Conservation (phyloP, 2,797 vertebrate species). For the Melanotaenia nigrans region DNA sequence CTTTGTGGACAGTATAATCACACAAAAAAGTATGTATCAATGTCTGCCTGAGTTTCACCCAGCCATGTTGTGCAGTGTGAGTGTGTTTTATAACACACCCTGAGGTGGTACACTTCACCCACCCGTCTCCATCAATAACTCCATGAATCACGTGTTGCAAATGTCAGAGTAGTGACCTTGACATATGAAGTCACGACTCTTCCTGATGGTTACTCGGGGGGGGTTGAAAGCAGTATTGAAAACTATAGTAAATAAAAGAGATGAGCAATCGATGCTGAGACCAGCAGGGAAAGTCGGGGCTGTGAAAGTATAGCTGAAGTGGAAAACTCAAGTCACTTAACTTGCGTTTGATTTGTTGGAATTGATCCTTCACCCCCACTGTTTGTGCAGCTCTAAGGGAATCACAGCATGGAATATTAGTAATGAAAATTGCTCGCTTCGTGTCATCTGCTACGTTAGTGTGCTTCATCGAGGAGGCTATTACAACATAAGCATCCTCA, state of each 20-base stretch:
- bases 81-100: slow-evolving; percentile 57
- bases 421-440: slow-evolving; percentile 21
- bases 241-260: neutral
- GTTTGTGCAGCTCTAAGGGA: slow-evolving; percentile 17
- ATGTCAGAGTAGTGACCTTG: slow-evolving; percentile 66
- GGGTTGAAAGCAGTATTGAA: slow-evolving; percentile 6
- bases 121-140: slow-evolving; percentile 64
- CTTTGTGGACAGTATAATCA: neutral
- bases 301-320: neutral
- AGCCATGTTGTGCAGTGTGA: slow-evolving; percentile 24
- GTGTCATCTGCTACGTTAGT: neutral
- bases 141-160: slow-evolving; percentile 65
- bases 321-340: slow-evolving; percentile 26
- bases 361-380: neutral
- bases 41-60: slow-evolving; percentile 6
- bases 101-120: slow-evolving; percentile 62
- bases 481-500: neutral
- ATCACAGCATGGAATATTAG: neutral
- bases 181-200: slow-evolving; percentile 58
- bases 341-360: slow-evolving; percentile 15
- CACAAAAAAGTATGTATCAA: neutral
- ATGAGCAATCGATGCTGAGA: neutral
- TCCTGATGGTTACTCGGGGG: slow-evolving; percentile 7
- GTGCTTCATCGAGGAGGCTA: neutral
- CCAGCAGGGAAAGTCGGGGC: neutral